These are phyloP conservation scores for Cheumatopsyche charites DNA, from an alignment of 1,140 invertebrate species.

Conservation along the genomic window DNA sequence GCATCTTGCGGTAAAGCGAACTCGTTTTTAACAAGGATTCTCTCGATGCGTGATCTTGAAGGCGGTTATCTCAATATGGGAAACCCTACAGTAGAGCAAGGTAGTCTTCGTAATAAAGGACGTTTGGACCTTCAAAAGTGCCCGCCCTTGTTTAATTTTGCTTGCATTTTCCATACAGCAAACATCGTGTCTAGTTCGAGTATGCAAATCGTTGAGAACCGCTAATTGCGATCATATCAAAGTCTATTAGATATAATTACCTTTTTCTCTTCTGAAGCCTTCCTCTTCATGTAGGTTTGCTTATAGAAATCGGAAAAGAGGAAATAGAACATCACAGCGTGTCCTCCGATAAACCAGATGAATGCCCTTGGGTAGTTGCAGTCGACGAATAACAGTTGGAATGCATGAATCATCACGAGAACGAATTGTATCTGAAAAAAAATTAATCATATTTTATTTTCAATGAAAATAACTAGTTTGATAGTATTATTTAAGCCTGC, in stretches of 20 bases:
- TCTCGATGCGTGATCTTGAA: too few species aligned
- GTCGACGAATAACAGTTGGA: slow-evolving; percentile 84
- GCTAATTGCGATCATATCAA: background rate
- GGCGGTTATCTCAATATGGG: background rate
- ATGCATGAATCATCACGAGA: slow-evolving; percentile 78
- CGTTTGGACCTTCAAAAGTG: background rate
- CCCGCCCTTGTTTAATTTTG: slow-evolving; percentile 17
- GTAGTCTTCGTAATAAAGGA: background rate
- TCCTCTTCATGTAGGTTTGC: slow-evolving; percentile 65
- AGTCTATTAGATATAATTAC: slow-evolving; percentile 47
- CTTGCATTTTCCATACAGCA: background rate
- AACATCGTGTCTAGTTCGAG: background rate
- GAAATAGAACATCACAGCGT: slow-evolving; percentile 80
- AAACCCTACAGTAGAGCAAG: slow-evolving; percentile 12
- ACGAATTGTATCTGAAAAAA: slow-evolving; percentile 73
- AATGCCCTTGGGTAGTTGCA: slow-evolving; percentile 83
- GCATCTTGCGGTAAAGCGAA: background rate
- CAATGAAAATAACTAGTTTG: too few species aligned
- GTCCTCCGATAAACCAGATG: slow-evolving; percentile 73
- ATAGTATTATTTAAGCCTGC: too few species aligned
- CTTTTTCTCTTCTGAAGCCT: slow-evolving; percentile 49
- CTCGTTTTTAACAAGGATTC: background rate
- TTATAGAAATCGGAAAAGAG: slow-evolving; percentile 80
- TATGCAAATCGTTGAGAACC: slow-evolving; percentile 1
- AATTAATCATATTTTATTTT: background rate